Base-by-base conservation (phyloP, 2,888 invertebrate genomes). In the Erynnis tages region DNA sequence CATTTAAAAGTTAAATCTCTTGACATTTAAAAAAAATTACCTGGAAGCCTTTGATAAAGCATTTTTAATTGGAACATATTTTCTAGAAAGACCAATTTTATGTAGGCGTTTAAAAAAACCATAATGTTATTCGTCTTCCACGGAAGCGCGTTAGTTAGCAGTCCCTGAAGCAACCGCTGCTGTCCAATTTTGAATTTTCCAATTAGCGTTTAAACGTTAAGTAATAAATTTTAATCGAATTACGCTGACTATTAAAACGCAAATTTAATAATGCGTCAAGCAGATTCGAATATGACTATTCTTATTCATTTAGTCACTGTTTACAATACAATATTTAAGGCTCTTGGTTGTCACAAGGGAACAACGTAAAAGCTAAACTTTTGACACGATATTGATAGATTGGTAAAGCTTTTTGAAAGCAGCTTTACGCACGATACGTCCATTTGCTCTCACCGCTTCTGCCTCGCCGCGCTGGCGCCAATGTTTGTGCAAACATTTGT, bases 1-100 rank as follows among this genome's bases (percentile, higher is more conserved):
- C n/a, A n/a, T n/a, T n/a, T n/a, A n/a, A n/a, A n/a, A n/a, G n/a
- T n/a, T n/a, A 14, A 13, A 32, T 32, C 11, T 27, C 4, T 41
- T 16, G n/a, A 17, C 17, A 41, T 41, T 43, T 43, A 19, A 43
- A 30, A 43, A 30, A 29, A 32, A 30, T 4, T 43, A 19, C 11
- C 6, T 41, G 14, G 37, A 19, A 37, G 37, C 47, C 37, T 47
- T 47, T 47, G 27, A 47, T 47, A 47, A 4, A 29, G 29, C 37
- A 21, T 43, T 43, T 3, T 5, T 27, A 41, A 41, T 17, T 29
- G 27, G 29, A 29, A n/a, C 16, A 37, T 29, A 7, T n/a, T 21
- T 29, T 14, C 6, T 11, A 10, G 49, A 35, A 41, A 53, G 74
- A 76, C 75, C 77, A 73, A 76, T 73, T 72, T 72, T 66, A 55